These are phyloP conservation scores for Scolanthus callimorphus DNA, from an alignment of 92 coral and sea anemone genomes.

Conservation along the genomic window DNA sequence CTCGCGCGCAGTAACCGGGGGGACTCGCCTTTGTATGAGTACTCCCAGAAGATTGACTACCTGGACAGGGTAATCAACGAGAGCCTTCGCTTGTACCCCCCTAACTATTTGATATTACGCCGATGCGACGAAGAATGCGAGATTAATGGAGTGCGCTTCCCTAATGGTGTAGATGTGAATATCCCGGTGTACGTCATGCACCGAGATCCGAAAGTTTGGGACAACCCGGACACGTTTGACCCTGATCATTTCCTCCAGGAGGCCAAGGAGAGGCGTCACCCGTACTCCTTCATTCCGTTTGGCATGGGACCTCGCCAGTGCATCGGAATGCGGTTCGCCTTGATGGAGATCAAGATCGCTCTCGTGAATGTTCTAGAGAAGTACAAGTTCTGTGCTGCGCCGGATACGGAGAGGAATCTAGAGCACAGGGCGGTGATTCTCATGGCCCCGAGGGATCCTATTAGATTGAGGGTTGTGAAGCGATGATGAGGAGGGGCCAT, in stretches of 20 bases:
- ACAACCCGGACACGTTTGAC: constrained; percentile 58
- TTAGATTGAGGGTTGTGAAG: constrained; percentile 3
- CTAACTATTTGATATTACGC: constrained; percentile 62
- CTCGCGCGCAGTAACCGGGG: constrained; percentile 28
- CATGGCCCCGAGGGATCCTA: constrained; percentile 33
- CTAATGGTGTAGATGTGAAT: constrained; percentile 58
- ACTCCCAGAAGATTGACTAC: constrained; percentile 65
- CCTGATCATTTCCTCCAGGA: constrained; percentile 66
- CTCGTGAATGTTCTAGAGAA: constrained; percentile 40
- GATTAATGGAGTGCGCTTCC: constrained; percentile 68
- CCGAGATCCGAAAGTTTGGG: constrained; percentile 82
- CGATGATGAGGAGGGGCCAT: no score
- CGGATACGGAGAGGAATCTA: constrained; percentile 29
- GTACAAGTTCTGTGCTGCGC: constrained; percentile 28
- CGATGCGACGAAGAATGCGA: constrained; percentile 64
- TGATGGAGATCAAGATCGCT: constrained; percentile 48
- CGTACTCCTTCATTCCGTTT: constrained; percentile 58
- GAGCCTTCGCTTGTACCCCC: constrained; percentile 58
- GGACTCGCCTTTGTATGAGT: constrained; percentile 34
- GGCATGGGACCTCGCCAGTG: constrained; percentile 66
- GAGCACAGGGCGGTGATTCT: constrained; percentile 19
- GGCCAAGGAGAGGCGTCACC: constrained; percentile 59
- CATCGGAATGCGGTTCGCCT: constrained; percentile 65
- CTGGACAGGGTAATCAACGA: constrained; percentile 67
- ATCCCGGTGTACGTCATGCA: constrained; percentile 65